These are phyloP conservation scores for Paramisgurnus dabryanus DNA, from an alignment of 2,113 vertebrate species.

Conservation along the genomic window DNA sequence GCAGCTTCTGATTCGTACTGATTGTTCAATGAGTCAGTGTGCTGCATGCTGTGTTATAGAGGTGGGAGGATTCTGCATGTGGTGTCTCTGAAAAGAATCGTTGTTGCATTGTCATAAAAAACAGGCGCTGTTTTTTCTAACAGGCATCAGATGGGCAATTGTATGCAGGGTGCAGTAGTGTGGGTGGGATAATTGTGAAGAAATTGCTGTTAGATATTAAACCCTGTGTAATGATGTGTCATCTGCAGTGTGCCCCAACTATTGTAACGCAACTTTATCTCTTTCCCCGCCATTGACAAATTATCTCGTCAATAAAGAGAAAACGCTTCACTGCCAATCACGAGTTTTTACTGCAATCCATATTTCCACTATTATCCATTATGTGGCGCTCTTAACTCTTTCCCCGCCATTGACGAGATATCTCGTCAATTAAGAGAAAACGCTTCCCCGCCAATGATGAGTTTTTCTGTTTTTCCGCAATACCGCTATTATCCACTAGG, in stretches of 20 bases:
- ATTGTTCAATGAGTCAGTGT: slow-evolving; percentile 37
- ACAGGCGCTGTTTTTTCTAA: slow-evolving; percentile 15
- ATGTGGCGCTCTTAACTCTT: too few relatives aligned
- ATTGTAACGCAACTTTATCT: neutral
- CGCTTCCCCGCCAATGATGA: too few relatives aligned
- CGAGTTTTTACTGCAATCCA: too few relatives aligned
- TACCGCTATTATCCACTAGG: too few relatives aligned
- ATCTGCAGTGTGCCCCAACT: neutral
- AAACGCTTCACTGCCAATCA: too few relatives aligned
- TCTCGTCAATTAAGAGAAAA: too few relatives aligned
- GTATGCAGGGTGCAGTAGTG: neutral
- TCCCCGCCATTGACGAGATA: too few relatives aligned
- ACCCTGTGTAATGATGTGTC: neutral
- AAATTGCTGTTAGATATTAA: neutral
- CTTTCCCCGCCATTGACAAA: too few relatives aligned
- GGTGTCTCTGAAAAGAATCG: slow-evolving; percentile 21
- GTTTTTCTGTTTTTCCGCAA: too few relatives aligned
- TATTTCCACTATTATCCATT: too few relatives aligned
- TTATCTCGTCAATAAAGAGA: too few relatives aligned
- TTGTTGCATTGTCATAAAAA: slow-evolving; percentile 29
- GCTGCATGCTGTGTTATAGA: slow-evolving; percentile 34
- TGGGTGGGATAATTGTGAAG: slow-evolving; percentile 15
- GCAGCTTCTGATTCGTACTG: slow-evolving; percentile 35
- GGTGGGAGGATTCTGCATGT: slow-evolving; percentile 36
- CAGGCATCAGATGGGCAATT: neutral